Evolutionary conservation across 2,888 invertebrate species (phyloP).

Genomic region (Pyrrhosoma nymphula): DNA sequence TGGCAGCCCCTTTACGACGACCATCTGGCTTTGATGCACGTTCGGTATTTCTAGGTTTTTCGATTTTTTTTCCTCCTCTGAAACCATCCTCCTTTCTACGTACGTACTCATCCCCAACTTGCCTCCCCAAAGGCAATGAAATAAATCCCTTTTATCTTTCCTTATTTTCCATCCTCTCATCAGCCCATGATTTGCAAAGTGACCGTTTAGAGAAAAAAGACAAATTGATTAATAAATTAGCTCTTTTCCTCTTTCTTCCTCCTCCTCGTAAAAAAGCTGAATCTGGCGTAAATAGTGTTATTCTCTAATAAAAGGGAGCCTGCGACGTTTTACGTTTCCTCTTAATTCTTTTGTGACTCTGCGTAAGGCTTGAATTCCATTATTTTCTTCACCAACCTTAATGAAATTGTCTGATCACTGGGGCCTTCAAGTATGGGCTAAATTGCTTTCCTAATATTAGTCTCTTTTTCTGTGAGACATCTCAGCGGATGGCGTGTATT

Average conservation of each 20-base stretch:
- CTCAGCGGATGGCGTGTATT: background rate
- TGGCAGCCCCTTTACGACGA: background rate
- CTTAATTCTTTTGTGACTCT: constrained; percentile 33
- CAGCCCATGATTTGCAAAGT: constrained; percentile 24
- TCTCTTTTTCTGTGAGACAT: constrained; percentile 10
- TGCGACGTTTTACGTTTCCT: constrained; percentile 38
- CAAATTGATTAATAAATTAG: constrained; percentile 63
- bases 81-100: background rate
- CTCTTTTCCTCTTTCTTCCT: background rate
- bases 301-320: constrained; percentile 46
- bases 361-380: background rate
- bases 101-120: background rate
- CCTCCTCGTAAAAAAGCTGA: background rate
- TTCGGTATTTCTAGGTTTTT: constrained; percentile 24
- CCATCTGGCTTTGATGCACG: constrained; percentile 51
- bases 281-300: constrained; percentile 47
- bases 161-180: background rate
- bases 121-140: background rate
- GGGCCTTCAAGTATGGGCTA: constrained; percentile 14
- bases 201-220: constrained; percentile 29
- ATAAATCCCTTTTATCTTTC: background rate
- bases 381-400: constrained; percentile 17
- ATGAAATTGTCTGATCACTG: constrained; percentile 32
- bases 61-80: background rate
- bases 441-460: constrained; percentile 42